Conservation (phyloP, 1,140 invertebrate genomes). For the Pemphigus obesinymphae region DNA sequence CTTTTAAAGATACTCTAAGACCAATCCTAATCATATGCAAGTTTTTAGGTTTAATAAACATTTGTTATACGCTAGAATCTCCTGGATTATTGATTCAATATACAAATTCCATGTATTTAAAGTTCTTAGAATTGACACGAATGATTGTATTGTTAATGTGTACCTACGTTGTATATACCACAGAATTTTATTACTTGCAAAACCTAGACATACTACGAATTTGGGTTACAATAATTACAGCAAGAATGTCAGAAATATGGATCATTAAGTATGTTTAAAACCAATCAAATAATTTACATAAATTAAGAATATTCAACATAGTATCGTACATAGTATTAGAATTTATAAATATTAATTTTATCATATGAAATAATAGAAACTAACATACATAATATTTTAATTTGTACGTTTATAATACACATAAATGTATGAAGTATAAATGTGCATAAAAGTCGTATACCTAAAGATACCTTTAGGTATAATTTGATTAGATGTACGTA, state of each 20-base stretch:
- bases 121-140: background rate
- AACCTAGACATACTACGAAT: too few relatives aligned
- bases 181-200: too few relatives aligned
- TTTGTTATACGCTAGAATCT: background rate
- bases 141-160: background rate
- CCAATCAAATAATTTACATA: background rate
- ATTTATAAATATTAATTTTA: too few relatives aligned
- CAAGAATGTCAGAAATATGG: background rate
- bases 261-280: background rate
- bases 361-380: background rate
- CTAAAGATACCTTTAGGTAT: too few relatives aligned
- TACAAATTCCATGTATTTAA: background rate
- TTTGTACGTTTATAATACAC: too few relatives aligned
- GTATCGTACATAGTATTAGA: too few relatives aligned
- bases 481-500: too few relatives aligned
- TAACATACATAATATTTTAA: background rate
- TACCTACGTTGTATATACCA: background rate
- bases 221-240: background rate
- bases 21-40: background rate
- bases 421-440: background rate
- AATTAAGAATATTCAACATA: background rate
- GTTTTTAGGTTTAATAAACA: background rate
- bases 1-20: background rate
- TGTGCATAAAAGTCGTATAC: too few relatives aligned
- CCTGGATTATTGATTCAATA: background rate